Evolutionary conservation across 2,113 vertebrate genomes (phyloP).

Genomic region (Myrmophylax atrothorax): DNA sequence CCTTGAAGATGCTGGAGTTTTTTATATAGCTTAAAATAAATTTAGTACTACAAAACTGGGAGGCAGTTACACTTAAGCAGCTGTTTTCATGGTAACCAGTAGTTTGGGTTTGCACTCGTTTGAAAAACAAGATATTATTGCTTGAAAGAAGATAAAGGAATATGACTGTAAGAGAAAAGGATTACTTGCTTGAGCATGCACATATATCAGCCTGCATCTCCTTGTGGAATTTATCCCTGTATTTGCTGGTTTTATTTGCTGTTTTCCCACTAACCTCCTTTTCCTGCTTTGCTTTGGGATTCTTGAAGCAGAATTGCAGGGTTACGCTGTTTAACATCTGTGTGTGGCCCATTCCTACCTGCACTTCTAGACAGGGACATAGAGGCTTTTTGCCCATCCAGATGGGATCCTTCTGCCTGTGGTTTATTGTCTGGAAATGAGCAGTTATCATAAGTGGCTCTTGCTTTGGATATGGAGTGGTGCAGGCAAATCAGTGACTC

Average conservation of each 20-base stretch:
- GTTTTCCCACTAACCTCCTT: neutral
- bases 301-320: neutral
- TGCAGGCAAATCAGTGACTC: neutral
- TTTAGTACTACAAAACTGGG: neutral
- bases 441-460: neutral
- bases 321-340: neutral
- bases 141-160: neutral
- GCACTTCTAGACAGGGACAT: neutral
- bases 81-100: neutral
- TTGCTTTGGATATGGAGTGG: neutral
- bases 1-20: neutral
- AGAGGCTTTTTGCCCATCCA: neutral
- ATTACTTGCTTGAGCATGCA: neutral
- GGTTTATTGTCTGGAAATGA: neutral
- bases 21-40: slow-evolving; percentile 22
- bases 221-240: neutral
- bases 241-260: neutral
- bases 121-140: slow-evolving; percentile 5
- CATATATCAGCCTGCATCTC: neutral
- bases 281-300: neutral
- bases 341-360: neutral
- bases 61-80: neutral
- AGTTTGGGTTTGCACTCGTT: neutral
- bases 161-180: neutral
- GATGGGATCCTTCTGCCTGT: neutral